Evolutionary conservation across 2,113 vertebrate species (phyloP).

Genomic region (Eulacestoma nigropectus): DNA sequence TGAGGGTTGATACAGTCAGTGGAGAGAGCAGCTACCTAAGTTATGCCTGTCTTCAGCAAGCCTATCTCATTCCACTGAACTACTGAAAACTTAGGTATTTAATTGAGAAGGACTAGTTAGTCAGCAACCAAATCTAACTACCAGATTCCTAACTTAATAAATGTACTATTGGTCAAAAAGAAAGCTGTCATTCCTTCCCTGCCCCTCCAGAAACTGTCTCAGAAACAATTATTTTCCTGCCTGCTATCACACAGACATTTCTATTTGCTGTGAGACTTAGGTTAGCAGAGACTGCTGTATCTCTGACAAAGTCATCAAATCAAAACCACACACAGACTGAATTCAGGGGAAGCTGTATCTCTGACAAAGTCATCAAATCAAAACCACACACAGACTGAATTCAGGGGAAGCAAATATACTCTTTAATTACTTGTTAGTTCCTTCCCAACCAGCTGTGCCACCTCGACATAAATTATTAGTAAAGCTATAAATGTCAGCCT

Average conservation of each 20-base stretch:
- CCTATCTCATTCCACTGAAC: neutral
- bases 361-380: neutral
- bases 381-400: neutral
- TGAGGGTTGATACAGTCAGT: neutral
- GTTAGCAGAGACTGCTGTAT: neutral
- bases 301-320: neutral
- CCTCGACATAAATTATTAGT: neutral
- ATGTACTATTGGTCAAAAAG: neutral
- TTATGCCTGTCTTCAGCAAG: neutral
- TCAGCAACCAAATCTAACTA: neutral
- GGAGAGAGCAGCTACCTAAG: neutral
- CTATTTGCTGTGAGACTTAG: neutral
- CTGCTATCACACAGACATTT: neutral
- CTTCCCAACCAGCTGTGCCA: neutral
- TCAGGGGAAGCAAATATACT: neutral
- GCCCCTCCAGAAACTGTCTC: neutral
- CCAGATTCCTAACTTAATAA: neutral
- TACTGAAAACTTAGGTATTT: neutral
- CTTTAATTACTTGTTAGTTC: conserved; percentile 28
- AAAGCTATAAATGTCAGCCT: neutral
- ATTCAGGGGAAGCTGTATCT: neutral
- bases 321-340: neutral
- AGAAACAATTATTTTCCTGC: neutral
- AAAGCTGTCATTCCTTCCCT: neutral
- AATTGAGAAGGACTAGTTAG: neutral